phyloP scores from a whole-genome alignment of 2,113 vertebrate species.

The Pontoporia blainvillei region DNA sequence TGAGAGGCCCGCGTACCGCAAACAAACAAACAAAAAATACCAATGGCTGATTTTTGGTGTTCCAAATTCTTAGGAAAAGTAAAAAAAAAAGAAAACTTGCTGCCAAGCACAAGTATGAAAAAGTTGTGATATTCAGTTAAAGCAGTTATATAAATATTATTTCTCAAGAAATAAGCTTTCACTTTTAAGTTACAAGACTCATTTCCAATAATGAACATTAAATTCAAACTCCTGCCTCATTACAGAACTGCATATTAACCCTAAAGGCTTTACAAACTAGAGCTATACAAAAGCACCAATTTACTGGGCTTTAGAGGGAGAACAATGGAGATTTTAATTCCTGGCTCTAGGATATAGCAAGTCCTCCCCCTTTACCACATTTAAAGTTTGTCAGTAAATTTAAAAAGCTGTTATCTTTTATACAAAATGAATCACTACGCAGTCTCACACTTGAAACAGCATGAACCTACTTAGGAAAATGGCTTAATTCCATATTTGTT shows the following conservation, averaged over 20 bases:
- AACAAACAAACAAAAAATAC: background rate
- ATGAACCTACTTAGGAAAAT: background rate
- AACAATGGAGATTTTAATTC: background rate
- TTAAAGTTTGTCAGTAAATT: background rate
- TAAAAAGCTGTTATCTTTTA: slow-evolving; percentile 9
- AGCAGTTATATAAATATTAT: background rate
- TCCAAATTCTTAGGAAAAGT: background rate
- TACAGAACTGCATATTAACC: background rate
- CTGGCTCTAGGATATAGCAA: background rate
- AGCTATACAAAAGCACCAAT: background rate
- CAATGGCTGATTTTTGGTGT: background rate
- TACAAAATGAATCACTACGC: background rate
- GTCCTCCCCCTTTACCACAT: background rate
- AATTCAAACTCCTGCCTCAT: slow-evolving; percentile 10
- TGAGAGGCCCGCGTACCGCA: too few species aligned
- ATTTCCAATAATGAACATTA: background rate
- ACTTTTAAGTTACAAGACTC: slow-evolving; percentile 21
- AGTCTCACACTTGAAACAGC: background rate
- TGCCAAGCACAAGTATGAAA: slow-evolving; percentile 12
- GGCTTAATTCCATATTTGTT: background rate
- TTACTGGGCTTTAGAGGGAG: background rate
- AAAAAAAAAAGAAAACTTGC: slow-evolving; percentile 14
- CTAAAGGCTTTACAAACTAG: background rate
- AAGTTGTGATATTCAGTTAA: background rate
- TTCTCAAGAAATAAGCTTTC: background rate